phyloP scores from a whole-genome alignment of 2,113 vertebrate genomes.

The Odocoileus hemionus region DNA sequence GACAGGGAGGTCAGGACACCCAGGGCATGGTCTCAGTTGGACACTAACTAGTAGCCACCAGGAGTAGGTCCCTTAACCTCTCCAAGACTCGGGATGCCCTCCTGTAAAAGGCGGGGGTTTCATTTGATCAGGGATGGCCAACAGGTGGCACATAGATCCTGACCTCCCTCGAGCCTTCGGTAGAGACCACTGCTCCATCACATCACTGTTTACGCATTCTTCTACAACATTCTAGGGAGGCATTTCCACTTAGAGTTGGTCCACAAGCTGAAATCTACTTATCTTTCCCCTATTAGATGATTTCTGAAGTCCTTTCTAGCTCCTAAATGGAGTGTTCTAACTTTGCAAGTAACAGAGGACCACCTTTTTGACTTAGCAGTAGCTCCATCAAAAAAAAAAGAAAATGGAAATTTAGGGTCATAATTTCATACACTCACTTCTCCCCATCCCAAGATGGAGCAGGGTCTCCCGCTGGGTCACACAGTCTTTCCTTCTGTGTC shows the following conservation, averaged over 20 bases:
- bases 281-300: background rate
- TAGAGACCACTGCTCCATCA: background rate
- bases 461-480: background rate
- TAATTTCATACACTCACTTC: background rate
- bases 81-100: background rate
- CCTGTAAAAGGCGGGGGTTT: background rate
- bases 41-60: background rate
- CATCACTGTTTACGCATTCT: background rate
- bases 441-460: too few relatives aligned
- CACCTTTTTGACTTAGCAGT: background rate
- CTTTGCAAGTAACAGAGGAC: background rate
- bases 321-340: background rate
- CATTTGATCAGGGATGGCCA: background rate
- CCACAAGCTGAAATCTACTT: background rate
- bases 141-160: accelerated
- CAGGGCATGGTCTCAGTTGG: background rate
- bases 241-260: background rate
- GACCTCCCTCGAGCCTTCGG: accelerated
- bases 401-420: background rate
- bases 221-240: background rate
- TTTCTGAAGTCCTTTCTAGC: background rate
- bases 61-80: background rate
- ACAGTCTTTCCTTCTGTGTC: background rate
- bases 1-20: background rate
- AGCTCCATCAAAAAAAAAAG: background rate